Percentiles rank a stretch among this genome's conserved stretches.
Conservation (phyloP, 2,797 vertebrate genomes). For the Tolypeutes matacus region DNA sequence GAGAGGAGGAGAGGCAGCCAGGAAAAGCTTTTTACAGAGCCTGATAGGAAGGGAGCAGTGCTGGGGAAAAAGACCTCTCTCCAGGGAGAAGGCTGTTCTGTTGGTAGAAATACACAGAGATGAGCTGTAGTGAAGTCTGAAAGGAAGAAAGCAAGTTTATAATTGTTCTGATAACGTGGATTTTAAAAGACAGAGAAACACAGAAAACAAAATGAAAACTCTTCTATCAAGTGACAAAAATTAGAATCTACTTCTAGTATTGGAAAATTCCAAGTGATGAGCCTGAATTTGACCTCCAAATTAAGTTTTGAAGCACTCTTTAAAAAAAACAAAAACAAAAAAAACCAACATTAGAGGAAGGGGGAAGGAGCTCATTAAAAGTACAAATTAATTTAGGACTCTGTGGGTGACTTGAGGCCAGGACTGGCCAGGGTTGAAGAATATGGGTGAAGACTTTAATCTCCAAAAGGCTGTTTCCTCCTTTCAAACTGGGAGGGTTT, state of each 20-base stretch:
- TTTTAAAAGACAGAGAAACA: not conserved
- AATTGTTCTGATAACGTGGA: not conserved
- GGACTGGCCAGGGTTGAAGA: not conserved
- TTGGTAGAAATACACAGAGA: not conserved
- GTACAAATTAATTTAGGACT: not conserved
- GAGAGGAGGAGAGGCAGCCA: not conserved
- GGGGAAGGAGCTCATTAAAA: not conserved
- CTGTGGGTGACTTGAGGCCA: not conserved
- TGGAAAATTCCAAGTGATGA: conserved; percentile 20
- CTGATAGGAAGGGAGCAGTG: not conserved
- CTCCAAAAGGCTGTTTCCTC: not conserved
- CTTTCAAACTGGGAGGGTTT: not conserved
- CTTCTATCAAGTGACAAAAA: not conserved
- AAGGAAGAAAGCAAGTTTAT: not conserved
- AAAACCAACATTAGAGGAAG: not conserved
- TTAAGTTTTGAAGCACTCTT: not conserved
- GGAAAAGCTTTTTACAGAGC: not conserved
- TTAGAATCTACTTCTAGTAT: not conserved
- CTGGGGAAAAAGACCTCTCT: not conserved
- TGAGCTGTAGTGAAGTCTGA: not conserved
- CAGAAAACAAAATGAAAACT: not conserved
- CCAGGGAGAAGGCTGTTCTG: not conserved
- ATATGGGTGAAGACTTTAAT: not conserved
- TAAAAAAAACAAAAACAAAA: not conserved
- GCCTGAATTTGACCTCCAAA: not conserved